Base-by-base conservation (phyloP, 2,888 invertebrate species). In the Acrobasis repandana region DNA sequence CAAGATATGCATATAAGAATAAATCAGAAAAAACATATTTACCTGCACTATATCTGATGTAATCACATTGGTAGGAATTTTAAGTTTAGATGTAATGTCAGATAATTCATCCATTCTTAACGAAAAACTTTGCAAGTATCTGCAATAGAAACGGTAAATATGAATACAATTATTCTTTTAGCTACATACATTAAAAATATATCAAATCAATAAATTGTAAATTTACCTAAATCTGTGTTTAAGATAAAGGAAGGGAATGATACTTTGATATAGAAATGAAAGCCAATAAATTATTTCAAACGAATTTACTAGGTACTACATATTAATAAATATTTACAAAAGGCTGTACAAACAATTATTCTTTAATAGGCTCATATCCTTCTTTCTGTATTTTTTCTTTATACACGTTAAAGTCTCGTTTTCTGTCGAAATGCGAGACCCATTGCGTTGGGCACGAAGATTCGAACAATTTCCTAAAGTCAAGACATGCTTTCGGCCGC, bases 371-470 rank as follows among this genome's bases (percentile, higher is more conserved):
- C 84, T 97, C 97, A 90, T 95, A 97, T 86, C 97, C 98, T 75
- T 96, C 95, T 77, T 95, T 94, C 77, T 97, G 96, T 85, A 98
- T 95, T 93, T 95, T 96, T 74, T 96, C 95, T 91, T 98, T 97
- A 86, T 96, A 98, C 77, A 96, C 94, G 76, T 97, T 93, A 86
- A 97, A 98, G 73, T 96, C 96, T 77, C 97, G 93, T 87, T 97
- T 97, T 74, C 97, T 94, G 90, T 98, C 98, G 85, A 98, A 98
- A 90, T 98, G 98, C 81, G 96, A 96, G 51, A 98, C 97, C 98
- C 98, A 97, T 83, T 96, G 96, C 1, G 93, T 83, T 1, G 97
- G 96, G 79, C 97, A 98, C 28, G 94, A 94, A 65, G 93, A 93
- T 90, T 96, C 96, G 81, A 96, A 97, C 58, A 94, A 69, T 87